Conservation (phyloP, 2,797 vertebrate genomes). For the Hafferia zeledoni region DNA sequence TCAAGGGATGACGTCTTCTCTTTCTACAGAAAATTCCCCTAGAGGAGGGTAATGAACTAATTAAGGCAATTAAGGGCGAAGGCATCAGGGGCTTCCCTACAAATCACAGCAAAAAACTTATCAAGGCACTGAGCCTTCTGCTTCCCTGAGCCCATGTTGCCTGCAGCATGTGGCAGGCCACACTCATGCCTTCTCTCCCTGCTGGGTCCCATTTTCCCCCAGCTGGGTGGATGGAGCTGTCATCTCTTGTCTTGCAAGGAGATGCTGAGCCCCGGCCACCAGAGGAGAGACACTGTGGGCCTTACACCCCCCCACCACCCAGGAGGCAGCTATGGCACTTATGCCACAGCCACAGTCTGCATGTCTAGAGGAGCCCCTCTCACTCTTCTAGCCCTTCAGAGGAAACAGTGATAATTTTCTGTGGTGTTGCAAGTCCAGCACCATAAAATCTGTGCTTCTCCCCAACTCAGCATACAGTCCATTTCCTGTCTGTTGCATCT, state of each 20-base stretch:
- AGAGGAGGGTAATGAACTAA: constrained; percentile 50
- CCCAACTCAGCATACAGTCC: neutral
- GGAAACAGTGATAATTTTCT: neutral
- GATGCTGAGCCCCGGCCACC: no score
- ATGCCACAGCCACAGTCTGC: accelerated
- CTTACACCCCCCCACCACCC: accelerated
- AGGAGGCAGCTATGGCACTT: accelerated
- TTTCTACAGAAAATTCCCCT: constrained; percentile 12
- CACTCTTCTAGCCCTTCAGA: neutral
- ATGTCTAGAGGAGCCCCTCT: neutral
- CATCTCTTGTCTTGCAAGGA: neutral
- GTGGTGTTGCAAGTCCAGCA: neutral
- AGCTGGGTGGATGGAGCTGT: neutral
- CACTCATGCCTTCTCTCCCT: neutral
- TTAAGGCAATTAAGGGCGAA: constrained; percentile 49
- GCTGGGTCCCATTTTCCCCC: accelerated
- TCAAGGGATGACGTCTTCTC: constrained; percentile 35
- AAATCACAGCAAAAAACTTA: neutral
- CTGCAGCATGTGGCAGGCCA: accelerated
- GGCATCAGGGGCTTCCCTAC: constrained; percentile 26
- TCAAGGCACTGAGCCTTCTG: neutral
- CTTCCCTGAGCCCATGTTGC: accelerated
- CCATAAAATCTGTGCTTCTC: neutral
- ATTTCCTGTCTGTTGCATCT: neutral
- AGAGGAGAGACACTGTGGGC: accelerated